Conservation (phyloP, 1,140 invertebrate species). For the Berghia stephanieae region DNA sequence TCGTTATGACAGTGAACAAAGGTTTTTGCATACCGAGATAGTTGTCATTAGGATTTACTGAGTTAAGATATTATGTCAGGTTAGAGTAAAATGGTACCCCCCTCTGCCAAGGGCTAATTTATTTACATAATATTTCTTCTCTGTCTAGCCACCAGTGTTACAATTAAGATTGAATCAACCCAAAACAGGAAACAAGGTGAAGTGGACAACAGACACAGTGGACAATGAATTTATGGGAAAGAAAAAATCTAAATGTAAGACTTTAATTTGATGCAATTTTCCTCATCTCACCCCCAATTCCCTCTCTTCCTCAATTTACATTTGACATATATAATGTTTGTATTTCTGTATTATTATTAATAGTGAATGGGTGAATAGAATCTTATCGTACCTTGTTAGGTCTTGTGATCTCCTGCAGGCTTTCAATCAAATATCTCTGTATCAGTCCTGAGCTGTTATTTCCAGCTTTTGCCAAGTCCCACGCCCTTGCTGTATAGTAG, state of each 20-base stretch:
- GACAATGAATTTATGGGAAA: slow-evolving; percentile 93
- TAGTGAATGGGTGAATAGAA: neutral
- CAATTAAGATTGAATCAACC: slow-evolving; percentile 79
- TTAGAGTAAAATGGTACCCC: no score
- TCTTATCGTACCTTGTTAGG: neutral
- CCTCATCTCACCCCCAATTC: neutral
- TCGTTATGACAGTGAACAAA: no score
- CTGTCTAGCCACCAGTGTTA: slow-evolving; percentile 69
- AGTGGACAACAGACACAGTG: slow-evolving; percentile 87
- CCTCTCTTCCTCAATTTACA: neutral
- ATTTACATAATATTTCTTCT: no score
- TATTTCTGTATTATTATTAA: neutral
- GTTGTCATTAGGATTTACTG: no score
- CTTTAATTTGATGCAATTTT: neutral
- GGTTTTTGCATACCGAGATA: no score
- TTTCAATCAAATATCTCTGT: neutral
- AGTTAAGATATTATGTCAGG: no score
- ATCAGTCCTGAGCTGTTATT: neutral
- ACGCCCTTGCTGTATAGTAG: no score
- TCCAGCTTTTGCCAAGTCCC: no score
- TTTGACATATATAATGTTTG: neutral
- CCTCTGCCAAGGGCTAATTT: no score
- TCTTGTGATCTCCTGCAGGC: neutral
- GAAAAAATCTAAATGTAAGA: slow-evolving; percentile 93
- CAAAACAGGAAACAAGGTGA: slow-evolving; percentile 79